Evolutionary conservation across 2,113 vertebrate genomes (phyloP), one percentile per base, ranked within the genome.

Genomic region (Oryzias celebensis): DNA sequence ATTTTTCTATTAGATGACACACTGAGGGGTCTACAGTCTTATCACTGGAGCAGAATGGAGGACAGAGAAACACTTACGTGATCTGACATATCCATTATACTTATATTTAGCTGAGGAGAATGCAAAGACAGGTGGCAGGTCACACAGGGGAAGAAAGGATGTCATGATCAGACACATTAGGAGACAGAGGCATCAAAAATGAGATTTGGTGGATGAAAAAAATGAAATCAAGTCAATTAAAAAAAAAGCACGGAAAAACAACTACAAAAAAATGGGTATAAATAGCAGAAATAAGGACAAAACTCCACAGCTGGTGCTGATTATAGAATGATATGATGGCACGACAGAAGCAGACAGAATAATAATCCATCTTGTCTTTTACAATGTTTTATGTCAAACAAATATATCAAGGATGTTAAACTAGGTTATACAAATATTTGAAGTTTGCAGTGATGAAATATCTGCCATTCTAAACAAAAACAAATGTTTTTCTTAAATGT

Each of bases 31-130:
- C 68, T 86, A 73, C 16, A 71, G 67, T 77, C 76, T 84, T 84
- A 83, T 86, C 81, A 87, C 61, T 77, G 71, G 77, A 77, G 81
- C 73, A 80, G 69, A 82, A 86, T 84, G 84, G 77, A 85, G 79
- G 90, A 90, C 85, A 80, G 87, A 89, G 86, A 88, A 86, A 89
- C 84, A 93, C 92, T 93, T 93, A 93, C 92, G 90, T 93, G 92
- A 85, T 91, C 88, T 91, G 91, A 92, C 90, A 93, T 83, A 92
- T 93, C 92, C 91, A 82, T 93, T 93, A 93, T 91, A 93, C 87
- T 91, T 92, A 93, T 91, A 92, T 92, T 93, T 93, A 86, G 92
- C 93, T 93, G 88, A 91, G 90, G 82, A 90, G 83, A 92, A 90
- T 90, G 87, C 85, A 93, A 91, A 93, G 89, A 92, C 89, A 91